These are phyloP conservation scores for Poeciliopsis paucimaculata DNA, from an alignment of 2,797 vertebrate genomes.

Conservation along the genomic window DNA sequence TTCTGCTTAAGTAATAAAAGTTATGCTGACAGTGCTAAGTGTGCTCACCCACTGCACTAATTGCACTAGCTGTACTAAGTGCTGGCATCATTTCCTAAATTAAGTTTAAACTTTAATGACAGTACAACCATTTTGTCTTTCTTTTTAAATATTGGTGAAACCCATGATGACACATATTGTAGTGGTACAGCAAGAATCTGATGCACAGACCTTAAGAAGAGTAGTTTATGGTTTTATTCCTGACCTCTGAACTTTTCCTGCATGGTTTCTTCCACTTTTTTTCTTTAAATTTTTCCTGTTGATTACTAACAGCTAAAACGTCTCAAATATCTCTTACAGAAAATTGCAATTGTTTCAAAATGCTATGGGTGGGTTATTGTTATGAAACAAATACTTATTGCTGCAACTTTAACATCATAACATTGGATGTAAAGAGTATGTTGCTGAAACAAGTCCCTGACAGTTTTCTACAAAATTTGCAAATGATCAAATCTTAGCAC, in stretches of 20 bases:
- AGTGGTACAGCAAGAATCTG: background rate
- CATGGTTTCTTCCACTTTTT: background rate
- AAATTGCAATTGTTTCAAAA: background rate
- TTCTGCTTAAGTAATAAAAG: background rate
- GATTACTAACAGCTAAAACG: background rate
- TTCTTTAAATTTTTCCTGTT: background rate
- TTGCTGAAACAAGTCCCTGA: slow-evolving; percentile 65
- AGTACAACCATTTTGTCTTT: background rate
- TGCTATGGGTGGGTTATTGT: background rate
- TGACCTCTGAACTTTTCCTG: background rate
- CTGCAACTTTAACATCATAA: background rate
- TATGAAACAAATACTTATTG: background rate
- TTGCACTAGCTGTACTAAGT: background rate
- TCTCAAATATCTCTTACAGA: background rate
- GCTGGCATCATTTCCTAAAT: background rate
- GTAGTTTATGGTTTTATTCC: background rate
- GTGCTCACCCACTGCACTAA: background rate
- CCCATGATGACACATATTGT: background rate
- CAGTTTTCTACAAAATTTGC: slow-evolving; percentile 81
- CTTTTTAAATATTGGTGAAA: background rate
- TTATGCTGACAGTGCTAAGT: background rate
- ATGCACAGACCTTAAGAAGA: background rate
- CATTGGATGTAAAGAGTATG: slow-evolving; percentile 73
- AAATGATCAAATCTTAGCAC: slow-evolving; percentile 51
- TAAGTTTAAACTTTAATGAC: background rate